Conservation (phyloP, 2,888 invertebrate species). For the Drosophila recens region DNA sequence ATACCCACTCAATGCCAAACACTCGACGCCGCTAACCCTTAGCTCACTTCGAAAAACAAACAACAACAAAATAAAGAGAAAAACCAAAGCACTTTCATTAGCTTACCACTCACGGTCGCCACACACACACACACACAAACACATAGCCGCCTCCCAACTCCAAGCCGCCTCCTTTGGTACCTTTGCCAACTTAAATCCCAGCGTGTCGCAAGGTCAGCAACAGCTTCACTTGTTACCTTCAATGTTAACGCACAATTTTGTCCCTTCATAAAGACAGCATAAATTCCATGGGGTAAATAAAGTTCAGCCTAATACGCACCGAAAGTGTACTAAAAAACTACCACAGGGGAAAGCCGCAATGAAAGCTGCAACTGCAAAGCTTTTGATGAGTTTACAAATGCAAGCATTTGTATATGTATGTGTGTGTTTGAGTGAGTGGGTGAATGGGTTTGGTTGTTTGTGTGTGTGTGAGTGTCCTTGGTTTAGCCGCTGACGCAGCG, state of each 20-base stretch:
- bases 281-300: slow-evolving; percentile 54
- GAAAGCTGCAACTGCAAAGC: slow-evolving; percentile 55
- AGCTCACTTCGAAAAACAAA: slow-evolving; percentile 30
- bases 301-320: slow-evolving; percentile 31
- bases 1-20: slow-evolving; percentile 39
- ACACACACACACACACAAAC: slow-evolving; percentile 3
- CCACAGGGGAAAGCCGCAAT: slow-evolving; percentile 35
- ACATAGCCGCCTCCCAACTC: slow-evolving; percentile 5
- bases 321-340: slow-evolving; percentile 58
- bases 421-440: not conserved
- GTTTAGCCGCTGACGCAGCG: slow-evolving; percentile 55
- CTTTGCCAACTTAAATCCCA: slow-evolving; percentile 20
- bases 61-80: not conserved
- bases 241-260: slow-evolving; percentile 6
- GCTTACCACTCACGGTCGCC: slow-evolving; percentile 68
- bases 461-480: slow-evolving; percentile 56
- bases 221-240: slow-evolving; percentile 36
- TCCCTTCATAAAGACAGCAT: slow-evolving; percentile 25
- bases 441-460: too few species aligned
- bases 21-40: slow-evolving; percentile 49
- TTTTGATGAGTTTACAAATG: slow-evolving; percentile 37
- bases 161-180: not conserved
- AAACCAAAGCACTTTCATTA: slow-evolving; percentile 75
- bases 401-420: slow-evolving; percentile 5
- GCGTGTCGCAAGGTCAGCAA: slow-evolving; percentile 60